Conservation (phyloP, 1,140 invertebrate genomes). For the Tetragnatha versicolor region DNA sequence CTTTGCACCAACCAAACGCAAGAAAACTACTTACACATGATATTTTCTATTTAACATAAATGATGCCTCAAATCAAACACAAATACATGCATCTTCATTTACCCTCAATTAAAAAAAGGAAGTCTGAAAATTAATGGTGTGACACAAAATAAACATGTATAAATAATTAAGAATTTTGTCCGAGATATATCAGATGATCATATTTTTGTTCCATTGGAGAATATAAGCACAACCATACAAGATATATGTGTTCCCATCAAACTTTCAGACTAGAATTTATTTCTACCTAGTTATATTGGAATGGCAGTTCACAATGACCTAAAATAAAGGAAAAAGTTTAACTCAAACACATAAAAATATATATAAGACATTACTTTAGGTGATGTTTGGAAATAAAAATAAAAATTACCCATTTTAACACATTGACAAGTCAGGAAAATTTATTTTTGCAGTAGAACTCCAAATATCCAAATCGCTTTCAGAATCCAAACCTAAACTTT, state of each 20-base stretch:
- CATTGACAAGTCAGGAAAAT: neutral
- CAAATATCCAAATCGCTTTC: neutral
- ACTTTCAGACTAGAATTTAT: slow-evolving; percentile 20
- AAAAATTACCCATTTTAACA: neutral
- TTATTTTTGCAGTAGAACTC: neutral
- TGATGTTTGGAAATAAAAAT: neutral
- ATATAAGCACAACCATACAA: slow-evolving; percentile 21
- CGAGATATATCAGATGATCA: no score
- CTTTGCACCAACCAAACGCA: no score
- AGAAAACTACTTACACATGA: no score
- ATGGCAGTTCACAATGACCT: slow-evolving; percentile 18
- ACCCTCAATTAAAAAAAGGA: no score
- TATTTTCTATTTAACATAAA: no score
- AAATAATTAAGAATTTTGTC: no score
- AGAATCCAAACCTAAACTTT: neutral
- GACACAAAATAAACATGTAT: no score
- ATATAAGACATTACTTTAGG: neutral
- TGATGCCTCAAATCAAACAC: no score
- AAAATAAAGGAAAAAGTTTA: neutral
- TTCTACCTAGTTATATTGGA: slow-evolving; percentile 24
- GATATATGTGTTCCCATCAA: neutral
- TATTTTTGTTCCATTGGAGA: slow-evolving; percentile 1
- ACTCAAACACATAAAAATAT: neutral
- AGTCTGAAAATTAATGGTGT: no score
- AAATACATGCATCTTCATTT: no score